These are phyloP conservation scores for Holcopasites calliopsidis DNA, from an alignment of 1,140 invertebrate species.

Conservation along the genomic window DNA sequence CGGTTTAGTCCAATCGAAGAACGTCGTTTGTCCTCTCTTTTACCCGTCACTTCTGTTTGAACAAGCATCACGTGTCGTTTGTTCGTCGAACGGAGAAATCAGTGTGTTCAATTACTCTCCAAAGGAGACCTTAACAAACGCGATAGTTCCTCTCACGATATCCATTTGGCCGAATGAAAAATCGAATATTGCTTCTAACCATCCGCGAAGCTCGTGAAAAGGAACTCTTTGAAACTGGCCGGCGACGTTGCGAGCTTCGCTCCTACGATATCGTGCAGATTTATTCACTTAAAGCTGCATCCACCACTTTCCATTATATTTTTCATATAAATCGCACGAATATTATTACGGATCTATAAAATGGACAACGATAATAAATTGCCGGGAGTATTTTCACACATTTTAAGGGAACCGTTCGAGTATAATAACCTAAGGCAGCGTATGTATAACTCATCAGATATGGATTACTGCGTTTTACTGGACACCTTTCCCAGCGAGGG, in stretches of 20 bases:
- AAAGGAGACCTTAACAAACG: background rate
- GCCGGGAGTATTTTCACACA: background rate
- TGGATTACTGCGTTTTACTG: conserved; percentile 15
- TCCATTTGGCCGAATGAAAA: no score
- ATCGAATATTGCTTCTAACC: no score
- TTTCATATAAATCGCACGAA: background rate
- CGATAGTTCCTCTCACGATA: background rate
- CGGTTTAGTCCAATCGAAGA: no score
- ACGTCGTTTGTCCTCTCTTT: background rate
- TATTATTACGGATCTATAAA: background rate
- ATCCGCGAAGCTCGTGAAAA: no score
- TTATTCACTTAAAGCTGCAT: no score
- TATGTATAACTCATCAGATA: background rate
- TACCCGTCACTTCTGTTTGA: background rate
- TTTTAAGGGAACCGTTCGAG: background rate
- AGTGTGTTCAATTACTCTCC: background rate
- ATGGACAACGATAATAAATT: background rate
- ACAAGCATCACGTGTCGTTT: background rate
- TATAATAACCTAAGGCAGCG: background rate
- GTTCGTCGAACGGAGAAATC: background rate
- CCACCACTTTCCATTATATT: background rate
- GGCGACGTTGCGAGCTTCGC: conserved; percentile 5
- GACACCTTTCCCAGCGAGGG: background rate
- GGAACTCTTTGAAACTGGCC: no score
- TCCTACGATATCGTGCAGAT: no score